Evolutionary conservation across 2,113 vertebrate species (phyloP), one percentile per base, ranked within the genome.

Genomic region (Sterrhoptilus dennistouni): DNA sequence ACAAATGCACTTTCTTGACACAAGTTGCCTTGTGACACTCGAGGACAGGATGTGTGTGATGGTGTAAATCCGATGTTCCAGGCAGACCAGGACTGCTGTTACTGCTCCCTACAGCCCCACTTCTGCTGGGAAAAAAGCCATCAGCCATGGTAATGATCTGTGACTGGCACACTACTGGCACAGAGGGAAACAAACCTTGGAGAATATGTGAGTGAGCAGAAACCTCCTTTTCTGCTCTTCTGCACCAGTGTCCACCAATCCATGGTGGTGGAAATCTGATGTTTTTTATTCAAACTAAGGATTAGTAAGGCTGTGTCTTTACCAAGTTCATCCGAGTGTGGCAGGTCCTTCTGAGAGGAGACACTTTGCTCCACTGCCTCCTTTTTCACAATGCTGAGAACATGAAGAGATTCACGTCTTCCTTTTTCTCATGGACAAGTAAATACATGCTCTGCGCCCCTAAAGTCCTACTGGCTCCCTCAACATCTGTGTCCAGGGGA

Each of bases 11-110:
- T 87, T 91, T 72, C 71, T 52, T 80, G 89, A 44, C 75, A 89
- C 17, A 18, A 1, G 22, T 29, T 81, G 42, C 29, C 78, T 96
- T 64, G 81, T 0, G 22, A 57, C 81, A 69, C 29, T 47, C 49
- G 59, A 49, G 83, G 91, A 84, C 89, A 92, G 95, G 95, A 93
- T 87, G 83, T 40, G n/a, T 87, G 69, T 57, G 77, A 84, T 35
- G 0, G 0, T 6, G 14, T 17, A 60, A 64, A 81, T 70, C 29
- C 0, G 0, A 28, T 14, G 56, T 14, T 81, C 86, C 14, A 64
- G 80, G 49, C 64, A 87, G 76, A 45, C 13, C 6, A 5, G 19
- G 75, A 81, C 25, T 33, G 52, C 49, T 79, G 28, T 33, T 18
- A 28, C 49, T 71, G 71, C 18, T 52, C 68, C 60, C 35, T 38